Conservation (phyloP, 1,140 invertebrate genomes). For the Lepidurus arcticus region DNA sequence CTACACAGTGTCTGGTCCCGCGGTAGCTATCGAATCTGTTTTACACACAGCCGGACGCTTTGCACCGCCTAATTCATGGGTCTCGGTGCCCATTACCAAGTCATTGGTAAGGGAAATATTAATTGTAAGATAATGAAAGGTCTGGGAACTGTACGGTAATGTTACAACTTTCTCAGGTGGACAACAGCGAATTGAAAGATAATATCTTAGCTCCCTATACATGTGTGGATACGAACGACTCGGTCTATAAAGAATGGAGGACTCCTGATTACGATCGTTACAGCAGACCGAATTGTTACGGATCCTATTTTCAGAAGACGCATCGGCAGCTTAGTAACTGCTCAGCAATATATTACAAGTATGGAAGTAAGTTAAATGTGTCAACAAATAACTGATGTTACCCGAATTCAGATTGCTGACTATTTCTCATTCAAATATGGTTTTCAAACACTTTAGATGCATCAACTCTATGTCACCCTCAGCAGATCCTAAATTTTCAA, state of each 20-base stretch:
- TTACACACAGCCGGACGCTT: not conserved
- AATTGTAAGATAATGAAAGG: not conserved
- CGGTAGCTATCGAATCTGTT: not conserved
- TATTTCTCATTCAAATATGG: not conserved
- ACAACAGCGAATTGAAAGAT: not conserved
- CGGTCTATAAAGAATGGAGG: not conserved
- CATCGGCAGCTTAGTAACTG: not conserved
- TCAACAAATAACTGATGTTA: not conserved
- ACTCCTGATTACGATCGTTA: not conserved
- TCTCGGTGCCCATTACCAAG: not conserved
- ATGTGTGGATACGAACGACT: not conserved
- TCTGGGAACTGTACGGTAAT: not conserved
- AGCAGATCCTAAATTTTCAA: too few species aligned
- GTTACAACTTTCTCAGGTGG: not conserved
- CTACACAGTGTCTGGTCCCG: not conserved
- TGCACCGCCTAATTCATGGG: not conserved
- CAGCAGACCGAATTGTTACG: not conserved
- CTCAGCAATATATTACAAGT: not conserved
- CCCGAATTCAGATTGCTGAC: not conserved
- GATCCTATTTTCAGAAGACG: not conserved
- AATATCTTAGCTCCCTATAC: not conserved
- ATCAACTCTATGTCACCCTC: too few species aligned
- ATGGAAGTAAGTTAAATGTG: not conserved
- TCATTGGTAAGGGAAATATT: not conserved
- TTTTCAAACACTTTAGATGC: too few species aligned